Conservation (phyloP, 2,888 invertebrate genomes). For the Sarcophaga subvicina region DNA sequence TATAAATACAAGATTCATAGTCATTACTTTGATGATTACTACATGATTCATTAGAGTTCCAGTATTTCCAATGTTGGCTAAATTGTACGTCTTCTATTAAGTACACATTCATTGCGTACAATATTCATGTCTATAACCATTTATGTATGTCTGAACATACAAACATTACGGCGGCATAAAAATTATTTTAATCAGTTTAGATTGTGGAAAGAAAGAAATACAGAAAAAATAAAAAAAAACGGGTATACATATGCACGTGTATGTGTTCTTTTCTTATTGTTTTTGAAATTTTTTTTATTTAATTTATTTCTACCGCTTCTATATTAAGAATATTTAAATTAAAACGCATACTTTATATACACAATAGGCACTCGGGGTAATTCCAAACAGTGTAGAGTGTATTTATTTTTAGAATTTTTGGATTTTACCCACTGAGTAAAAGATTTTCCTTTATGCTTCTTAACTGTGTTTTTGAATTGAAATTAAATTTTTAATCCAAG, state of each 20-base stretch:
- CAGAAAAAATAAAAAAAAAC: too few species aligned
- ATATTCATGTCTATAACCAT: background rate
- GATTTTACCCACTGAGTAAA: background rate
- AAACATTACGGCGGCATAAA: background rate
- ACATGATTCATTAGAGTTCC: conserved; percentile 17
- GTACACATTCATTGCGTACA: background rate
- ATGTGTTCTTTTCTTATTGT: background rate
- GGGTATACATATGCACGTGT: background rate
- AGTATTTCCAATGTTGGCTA: conserved; percentile 13
- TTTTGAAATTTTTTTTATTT: background rate
- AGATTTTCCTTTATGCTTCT: conserved; percentile 3
- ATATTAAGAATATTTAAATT: conserved; percentile 22
- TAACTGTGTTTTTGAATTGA: background rate
- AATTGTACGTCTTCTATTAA: background rate
- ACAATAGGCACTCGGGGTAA: background rate
- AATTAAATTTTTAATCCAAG: background rate
- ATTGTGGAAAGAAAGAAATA: background rate
- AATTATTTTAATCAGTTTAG: background rate
- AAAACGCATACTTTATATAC: background rate
- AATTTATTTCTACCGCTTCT: background rate
- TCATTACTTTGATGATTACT: too few species aligned
- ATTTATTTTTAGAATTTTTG: conserved; percentile 7
- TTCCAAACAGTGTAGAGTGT: too few species aligned
- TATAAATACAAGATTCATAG: background rate
- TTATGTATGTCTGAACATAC: background rate